Base-by-base conservation (phyloP, 2,888 invertebrate species). In the Drosophila meridiana region DNA sequence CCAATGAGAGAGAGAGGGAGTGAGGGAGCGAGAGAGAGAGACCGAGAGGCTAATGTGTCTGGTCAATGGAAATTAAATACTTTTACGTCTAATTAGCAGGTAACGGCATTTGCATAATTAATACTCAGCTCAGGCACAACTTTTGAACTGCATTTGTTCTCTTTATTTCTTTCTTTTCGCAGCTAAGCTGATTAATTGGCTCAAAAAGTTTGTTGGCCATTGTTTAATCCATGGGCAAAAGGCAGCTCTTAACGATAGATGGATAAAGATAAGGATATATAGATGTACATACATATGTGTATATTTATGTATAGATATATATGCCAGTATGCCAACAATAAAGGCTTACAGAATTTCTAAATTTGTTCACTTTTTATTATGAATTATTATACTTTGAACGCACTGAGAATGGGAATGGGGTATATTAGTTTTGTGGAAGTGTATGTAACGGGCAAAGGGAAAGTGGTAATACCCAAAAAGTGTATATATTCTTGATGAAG, bases 41-140 rank as follows among this genome's bases (percentile, higher is more conserved):
- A 59, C 45, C 36, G 20, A 56, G 36, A n/a, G 79, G 83, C 73
- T 84, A 85, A 87, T 87, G 68, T 72, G 72, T 64, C 64, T 56
- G 68, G 45, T 64, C 65, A 73, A 72, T 69, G 76, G 76, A 85
- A 79, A 76, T 76, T 60, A 69, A 71, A 82, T 81, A 76, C 76
- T 71, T 74, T 87, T 72, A 78, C 62, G 68, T 78, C 68, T 79
- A 87, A 85, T 84, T 85, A 74, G 67, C 68, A 85, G 85, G 87
- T 76, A 73, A 81, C 69, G 76, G 62, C 48, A 73, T 65, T 79
- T 81, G 59, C 76, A 80, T 82, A 87, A 87, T 87, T 85, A 82
- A 76, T 72, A 74, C 82, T 20, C 70, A 69, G 66, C 64, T n/a
- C 28, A 2, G 55, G 62, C 40, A 40, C 36, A 63, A 48, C 48